Evolutionary conservation across 2,797 vertebrate genomes (phyloP).

Genomic region (Scyliorhinus canicula): DNA sequence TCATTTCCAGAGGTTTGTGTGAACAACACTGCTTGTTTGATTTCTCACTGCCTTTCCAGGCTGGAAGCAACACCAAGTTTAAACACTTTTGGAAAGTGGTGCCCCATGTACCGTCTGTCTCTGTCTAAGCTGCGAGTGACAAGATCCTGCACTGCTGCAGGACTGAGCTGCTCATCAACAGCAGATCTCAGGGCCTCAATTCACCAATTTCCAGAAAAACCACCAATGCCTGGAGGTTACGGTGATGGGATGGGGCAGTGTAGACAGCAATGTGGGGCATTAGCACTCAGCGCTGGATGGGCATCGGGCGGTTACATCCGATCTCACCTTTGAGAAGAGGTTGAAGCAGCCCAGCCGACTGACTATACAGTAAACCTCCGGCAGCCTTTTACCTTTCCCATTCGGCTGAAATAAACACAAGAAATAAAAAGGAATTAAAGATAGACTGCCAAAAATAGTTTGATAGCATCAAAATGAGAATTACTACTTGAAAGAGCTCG

Average conservation of each 20-base stretch:
- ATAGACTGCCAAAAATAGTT: too few relatives aligned
- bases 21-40: too few relatives aligned
- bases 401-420: constrained; percentile 69
- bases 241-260: not conserved
- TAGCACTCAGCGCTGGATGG: not conserved
- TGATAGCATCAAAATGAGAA: not conserved
- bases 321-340: constrained; percentile 91
- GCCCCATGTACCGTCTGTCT: not conserved
- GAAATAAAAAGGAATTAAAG: constrained; percentile 39
- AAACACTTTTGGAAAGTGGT: not conserved
- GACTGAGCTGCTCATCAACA: not conserved
- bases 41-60: not conserved
- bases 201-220: not conserved
- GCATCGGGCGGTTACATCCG: too few relatives aligned
- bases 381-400: constrained; percentile 88
- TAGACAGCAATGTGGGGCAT: too few relatives aligned
- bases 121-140: not conserved
- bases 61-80: not conserved
- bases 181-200: not conserved
- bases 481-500: not conserved
- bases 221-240: not conserved
- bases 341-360: constrained; percentile 96
- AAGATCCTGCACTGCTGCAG: not conserved
- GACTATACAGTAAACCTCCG: constrained; percentile 93
- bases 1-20: not conserved